Conservation (phyloP, 1,140 invertebrate genomes). For the Musca vetustissima region DNA sequence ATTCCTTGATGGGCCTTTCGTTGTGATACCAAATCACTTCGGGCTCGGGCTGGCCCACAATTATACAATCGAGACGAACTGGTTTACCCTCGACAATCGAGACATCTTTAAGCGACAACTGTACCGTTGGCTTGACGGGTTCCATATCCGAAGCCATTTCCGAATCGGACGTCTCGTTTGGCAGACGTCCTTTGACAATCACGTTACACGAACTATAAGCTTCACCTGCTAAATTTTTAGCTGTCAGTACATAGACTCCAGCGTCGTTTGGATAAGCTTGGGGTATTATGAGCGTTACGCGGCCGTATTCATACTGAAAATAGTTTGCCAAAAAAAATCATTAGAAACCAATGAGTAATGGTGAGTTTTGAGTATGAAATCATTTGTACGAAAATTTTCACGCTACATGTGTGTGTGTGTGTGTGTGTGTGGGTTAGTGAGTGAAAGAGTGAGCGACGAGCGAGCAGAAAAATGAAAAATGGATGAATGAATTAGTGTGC, state of each 20-base stretch:
- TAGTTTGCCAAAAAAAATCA: slow-evolving; percentile 26
- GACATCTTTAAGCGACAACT: slow-evolving; percentile 69
- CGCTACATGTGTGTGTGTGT: slow-evolving; percentile 4
- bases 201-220: slow-evolving; percentile 65
- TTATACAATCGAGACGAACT: slow-evolving; percentile 76
- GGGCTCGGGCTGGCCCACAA: slow-evolving; percentile 82
- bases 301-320: slow-evolving; percentile 63
- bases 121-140: slow-evolving; percentile 71
- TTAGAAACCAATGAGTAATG: slow-evolving; percentile 23
- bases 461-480: slow-evolving; percentile 9
- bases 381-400: background rate
- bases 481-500: background rate
- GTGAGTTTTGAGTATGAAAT: slow-evolving; percentile 4
- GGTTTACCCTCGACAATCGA: slow-evolving; percentile 71
- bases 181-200: slow-evolving; percentile 70
- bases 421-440: background rate
- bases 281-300: slow-evolving; percentile 66
- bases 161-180: slow-evolving; percentile 73
- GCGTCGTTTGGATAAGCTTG: slow-evolving; percentile 73
- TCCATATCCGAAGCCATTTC: slow-evolving; percentile 72
- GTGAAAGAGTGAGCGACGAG: background rate
- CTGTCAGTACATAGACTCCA: slow-evolving; percentile 67
- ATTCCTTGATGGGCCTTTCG: slow-evolving; percentile 80
- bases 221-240: slow-evolving; percentile 68
- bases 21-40: slow-evolving; percentile 90